phyloP scores from a whole-genome alignment of 2,113 vertebrate genomes.

The Dryoscopus gambensis region DNA sequence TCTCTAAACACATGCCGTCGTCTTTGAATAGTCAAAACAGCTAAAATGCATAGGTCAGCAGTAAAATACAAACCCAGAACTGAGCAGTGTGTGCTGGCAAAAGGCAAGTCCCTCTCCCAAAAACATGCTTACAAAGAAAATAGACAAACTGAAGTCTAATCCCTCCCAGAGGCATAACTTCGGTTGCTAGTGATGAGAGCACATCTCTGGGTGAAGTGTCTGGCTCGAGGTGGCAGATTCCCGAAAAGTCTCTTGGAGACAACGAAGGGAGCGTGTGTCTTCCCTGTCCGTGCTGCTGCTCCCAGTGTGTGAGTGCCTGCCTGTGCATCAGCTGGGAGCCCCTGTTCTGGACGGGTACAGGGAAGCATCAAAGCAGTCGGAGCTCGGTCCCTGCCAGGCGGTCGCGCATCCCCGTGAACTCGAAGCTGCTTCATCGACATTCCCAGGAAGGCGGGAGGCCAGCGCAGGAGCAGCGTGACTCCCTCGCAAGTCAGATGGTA shows the following conservation, averaged over 20 bases:
- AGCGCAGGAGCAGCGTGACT: neutral
- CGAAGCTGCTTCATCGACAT: neutral
- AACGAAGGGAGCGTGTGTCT: neutral
- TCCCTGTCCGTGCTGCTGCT: neutral
- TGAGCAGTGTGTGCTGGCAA: neutral
- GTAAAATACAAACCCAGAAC: neutral
- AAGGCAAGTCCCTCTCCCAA: neutral
- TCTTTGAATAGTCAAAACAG: neutral
- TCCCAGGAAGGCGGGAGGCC: neutral
- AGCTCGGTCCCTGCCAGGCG: neutral
- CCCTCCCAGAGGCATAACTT: neutral
- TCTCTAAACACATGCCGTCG: fast-evolving
- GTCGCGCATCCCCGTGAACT: fast-evolving
- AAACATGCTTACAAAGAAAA: neutral
- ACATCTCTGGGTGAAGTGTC: neutral
- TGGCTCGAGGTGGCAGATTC: neutral
- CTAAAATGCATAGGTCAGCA: neutral
- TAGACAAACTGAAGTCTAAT: neutral
- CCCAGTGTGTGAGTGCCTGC: neutral
- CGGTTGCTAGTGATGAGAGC: neutral
- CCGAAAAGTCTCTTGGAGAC: neutral
- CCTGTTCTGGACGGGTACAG: fast-evolving
- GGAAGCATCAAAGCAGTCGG: neutral
- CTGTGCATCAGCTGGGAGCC: fast-evolving
- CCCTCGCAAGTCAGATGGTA: neutral